Evolutionary conservation across 2,888 invertebrate genomes (phyloP), one percentile per base, ranked within the genome.

Genomic region (Hyles lineata): DNA sequence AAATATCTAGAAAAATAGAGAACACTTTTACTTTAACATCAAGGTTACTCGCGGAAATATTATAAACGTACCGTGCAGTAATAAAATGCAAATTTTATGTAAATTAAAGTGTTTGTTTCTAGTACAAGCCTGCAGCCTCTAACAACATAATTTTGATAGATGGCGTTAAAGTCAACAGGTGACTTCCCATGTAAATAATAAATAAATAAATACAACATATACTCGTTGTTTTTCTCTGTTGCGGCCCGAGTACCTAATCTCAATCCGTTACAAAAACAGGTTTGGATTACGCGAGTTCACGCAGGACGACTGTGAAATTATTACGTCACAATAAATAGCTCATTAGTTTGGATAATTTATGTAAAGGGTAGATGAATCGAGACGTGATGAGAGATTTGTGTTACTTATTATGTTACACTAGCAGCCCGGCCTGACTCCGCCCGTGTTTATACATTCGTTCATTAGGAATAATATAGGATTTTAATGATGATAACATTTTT

Each of bases 21-120:
- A 63, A 43, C 67, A 67, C 67, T 50, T 67, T 67, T 67, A 50
- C 67, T 50, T 23, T 67, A 67, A 50, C 23, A 67, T 23, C 67
- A 50, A 67, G 67, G 67, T 67, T 17, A 67, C 50, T 67, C 50
- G 43, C 11, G 23, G n/a, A 35, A 50, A 62, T 29, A 19, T 62
- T 15, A 6, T 60, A 7, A 25, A 60, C 25, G 23, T 17, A 25
- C 61, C 23, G 67, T 17, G 6, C 50, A 17, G 17, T 8, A 17
- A 67, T 67, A 67, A 67, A 67, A 50, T 67, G 67, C 43, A 67
- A 23, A 50, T 43, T 43, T 21, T 21, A 43, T 63, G 21, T 63
- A 21, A 63, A 43, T 43, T 21, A 43, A 9, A 32, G 19, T 7
- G 9, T 55, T 32, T n/a, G n/a, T n/a, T 32, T n/a, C n/a, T 35